Percentiles rank a stretch among this genome's conserved stretches.
Conservation (phyloP, 2,888 invertebrate species). For the Pegoplata infirma region DNA sequence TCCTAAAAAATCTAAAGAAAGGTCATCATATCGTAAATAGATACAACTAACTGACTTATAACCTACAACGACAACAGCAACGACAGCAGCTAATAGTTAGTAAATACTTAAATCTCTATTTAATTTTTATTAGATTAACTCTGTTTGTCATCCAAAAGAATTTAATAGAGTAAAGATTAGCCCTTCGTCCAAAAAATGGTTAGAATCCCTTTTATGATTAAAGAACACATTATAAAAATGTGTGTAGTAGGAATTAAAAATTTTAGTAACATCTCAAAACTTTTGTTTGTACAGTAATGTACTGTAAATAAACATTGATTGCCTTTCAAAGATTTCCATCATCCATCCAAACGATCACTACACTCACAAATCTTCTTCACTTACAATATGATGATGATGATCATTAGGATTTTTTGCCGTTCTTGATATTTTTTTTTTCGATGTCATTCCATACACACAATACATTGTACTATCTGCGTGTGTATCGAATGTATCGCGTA, state of each 20-base stretch:
- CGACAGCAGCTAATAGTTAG: too few relatives aligned
- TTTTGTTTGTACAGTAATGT: slow-evolving; percentile 56
- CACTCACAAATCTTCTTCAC: slow-evolving; percentile 27
- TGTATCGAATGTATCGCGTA: slow-evolving; percentile 1
- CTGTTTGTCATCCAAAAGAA: too few relatives aligned
- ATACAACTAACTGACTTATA: too few relatives aligned
- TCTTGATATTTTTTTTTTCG: slow-evolving; percentile 7
- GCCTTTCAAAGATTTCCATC: slow-evolving; percentile 51
- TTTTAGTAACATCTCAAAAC: slow-evolving; percentile 11
- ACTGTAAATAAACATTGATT: slow-evolving; percentile 63
- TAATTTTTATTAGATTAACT: too few relatives aligned
- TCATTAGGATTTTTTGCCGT: slow-evolving; percentile 30
- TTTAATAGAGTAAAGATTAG: too few relatives aligned
- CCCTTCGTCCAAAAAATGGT: background rate
- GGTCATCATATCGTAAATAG: slow-evolving; percentile 26
- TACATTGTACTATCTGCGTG: background rate
- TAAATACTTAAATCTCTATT: slow-evolving; percentile 18
- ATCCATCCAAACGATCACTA: too few relatives aligned
- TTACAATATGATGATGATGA: slow-evolving; percentile 50
- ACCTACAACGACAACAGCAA: too few relatives aligned
- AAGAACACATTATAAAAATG: background rate
- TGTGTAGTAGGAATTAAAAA: background rate
- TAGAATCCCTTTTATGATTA: background rate
- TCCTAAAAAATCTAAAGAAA: slow-evolving; percentile 18
- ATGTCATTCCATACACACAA: slow-evolving; percentile 1